Evolutionary conservation across 2,888 invertebrate species (phyloP).

Genomic region (Vanessa cardui): DNA sequence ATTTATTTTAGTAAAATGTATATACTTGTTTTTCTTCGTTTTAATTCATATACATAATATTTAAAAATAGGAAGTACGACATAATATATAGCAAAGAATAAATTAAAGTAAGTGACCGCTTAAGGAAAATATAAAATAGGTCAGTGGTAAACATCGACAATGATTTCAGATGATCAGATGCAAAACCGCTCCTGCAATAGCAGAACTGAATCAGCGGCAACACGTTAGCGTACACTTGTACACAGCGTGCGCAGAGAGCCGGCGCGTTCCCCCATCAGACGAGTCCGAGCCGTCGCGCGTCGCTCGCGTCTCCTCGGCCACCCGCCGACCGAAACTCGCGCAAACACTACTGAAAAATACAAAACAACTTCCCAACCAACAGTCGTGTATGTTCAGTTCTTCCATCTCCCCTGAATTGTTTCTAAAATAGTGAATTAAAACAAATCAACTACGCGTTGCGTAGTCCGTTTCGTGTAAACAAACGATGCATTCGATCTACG

Average conservation of each 20-base stretch:
- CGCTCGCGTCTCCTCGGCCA: conserved; percentile 55
- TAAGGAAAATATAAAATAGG: conserved; percentile 10
- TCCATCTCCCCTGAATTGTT: neutral
- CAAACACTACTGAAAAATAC: conserved; percentile 41
- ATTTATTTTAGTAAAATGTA: too few relatives aligned
- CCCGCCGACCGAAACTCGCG: conserved; percentile 44
- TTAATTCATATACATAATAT: too few relatives aligned
- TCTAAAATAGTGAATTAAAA: conserved; percentile 3
- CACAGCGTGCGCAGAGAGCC: conserved; percentile 65
- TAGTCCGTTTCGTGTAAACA: conserved; percentile 45
- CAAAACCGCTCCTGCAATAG: conserved; percentile 45
- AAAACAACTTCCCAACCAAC: conserved; percentile 13
- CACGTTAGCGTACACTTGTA: conserved; percentile 24
- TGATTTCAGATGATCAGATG: conserved; percentile 27
- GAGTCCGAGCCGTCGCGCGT: conserved; percentile 62
- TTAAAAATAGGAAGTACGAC: too few relatives aligned
- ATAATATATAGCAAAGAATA: too few relatives aligned
- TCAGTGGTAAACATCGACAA: conserved; percentile 27
- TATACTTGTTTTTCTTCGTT: too few relatives aligned
- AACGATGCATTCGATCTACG: conserved; percentile 44
- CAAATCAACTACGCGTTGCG: conserved; percentile 17
- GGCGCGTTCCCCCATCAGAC: conserved; percentile 61
- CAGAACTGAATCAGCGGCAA: conserved; percentile 37
- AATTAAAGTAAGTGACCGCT: neutral
- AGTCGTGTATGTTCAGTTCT: conserved; percentile 15